A percentile compares a stretch with the other conserved stretches of the same genome.
Conservation (phyloP, 2,797 vertebrate genomes). For the Coregonus sp. region DNA sequence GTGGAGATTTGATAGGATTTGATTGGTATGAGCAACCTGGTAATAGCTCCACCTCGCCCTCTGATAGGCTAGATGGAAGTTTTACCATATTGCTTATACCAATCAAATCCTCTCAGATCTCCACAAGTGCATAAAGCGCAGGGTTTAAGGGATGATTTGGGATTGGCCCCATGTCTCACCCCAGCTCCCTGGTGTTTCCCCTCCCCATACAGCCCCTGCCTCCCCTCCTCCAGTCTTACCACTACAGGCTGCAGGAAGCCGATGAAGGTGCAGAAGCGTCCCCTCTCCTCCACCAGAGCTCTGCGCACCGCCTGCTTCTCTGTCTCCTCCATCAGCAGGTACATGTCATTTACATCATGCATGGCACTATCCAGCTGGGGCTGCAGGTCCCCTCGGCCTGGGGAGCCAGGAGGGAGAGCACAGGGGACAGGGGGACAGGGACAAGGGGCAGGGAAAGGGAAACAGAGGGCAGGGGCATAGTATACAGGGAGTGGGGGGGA, state of each 20-base stretch:
- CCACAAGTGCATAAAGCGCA: no score
- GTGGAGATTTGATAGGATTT: no score
- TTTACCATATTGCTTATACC: no score
- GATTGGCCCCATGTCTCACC: not conserved
- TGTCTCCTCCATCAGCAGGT: conserved; percentile 94
- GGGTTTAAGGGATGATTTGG: no score
- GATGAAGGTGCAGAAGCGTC: conserved; percentile 95
- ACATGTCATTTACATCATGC: conserved; percentile 96
- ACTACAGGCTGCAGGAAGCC: conserved; percentile 93
- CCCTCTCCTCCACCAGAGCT: conserved; percentile 91
- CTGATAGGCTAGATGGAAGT: no score
- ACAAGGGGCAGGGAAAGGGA: not conserved
- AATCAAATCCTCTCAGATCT: no score
- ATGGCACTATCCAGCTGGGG: conserved; percentile 95
- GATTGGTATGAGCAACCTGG: no score
- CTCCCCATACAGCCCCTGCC: not conserved
- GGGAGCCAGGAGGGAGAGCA: not conserved
- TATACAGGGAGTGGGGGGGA: not conserved
- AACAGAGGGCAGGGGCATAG: not conserved
- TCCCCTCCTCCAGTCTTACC: conserved; percentile 71
- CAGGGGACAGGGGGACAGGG: not conserved
- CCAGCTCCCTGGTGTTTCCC: not conserved
- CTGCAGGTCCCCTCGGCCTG: conserved; percentile 93
- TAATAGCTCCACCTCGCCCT: no score
- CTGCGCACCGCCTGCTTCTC: conserved; percentile 96